Percentiles rank a stretch among this genome's conserved stretches.
Conservation (phyloP, 2,113 vertebrate species). For the Eonycteris spelaea region DNA sequence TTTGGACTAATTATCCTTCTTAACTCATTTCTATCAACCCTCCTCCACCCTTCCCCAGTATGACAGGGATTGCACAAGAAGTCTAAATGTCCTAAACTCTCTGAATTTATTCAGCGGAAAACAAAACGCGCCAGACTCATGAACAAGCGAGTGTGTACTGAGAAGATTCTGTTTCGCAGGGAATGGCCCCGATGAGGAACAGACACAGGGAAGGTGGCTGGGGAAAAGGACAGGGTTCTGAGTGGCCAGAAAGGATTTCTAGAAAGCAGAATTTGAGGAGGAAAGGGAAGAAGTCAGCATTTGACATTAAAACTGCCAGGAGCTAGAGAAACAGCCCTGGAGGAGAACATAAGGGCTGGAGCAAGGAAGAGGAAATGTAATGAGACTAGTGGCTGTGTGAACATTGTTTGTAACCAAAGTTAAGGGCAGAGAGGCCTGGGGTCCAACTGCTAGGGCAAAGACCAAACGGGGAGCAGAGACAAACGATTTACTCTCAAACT, state of each 20-base stretch:
- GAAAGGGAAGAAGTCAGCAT: background rate
- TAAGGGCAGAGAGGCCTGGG: background rate
- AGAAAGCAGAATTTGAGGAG: background rate
- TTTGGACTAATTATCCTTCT: background rate
- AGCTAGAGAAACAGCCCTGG: background rate
- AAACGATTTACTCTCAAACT: background rate
- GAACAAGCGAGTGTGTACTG: background rate
- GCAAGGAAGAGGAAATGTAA: background rate
- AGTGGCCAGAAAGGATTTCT: background rate
- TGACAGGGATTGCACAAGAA: background rate
- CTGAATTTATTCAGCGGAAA: background rate
- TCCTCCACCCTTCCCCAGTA: background rate
- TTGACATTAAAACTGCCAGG: background rate
- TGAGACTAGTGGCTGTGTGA: too few relatives aligned
- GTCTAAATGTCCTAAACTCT: background rate
- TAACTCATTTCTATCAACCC: background rate
- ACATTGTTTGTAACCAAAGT: background rate
- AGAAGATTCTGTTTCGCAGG: background rate
- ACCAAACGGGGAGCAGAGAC: accelerated
- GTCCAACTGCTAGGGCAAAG: background rate
- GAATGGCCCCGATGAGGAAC: background rate
- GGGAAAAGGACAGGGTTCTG: background rate
- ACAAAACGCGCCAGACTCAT: background rate
- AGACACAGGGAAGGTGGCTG: background rate
- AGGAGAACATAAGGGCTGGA: background rate